Percentiles rank a stretch among this genome's conserved stretches.
These are phyloP conservation scores for Sebastes ruberrimus DNA, from an alignment of 2,797 vertebrate species.

Conservation along the genomic window DNA sequence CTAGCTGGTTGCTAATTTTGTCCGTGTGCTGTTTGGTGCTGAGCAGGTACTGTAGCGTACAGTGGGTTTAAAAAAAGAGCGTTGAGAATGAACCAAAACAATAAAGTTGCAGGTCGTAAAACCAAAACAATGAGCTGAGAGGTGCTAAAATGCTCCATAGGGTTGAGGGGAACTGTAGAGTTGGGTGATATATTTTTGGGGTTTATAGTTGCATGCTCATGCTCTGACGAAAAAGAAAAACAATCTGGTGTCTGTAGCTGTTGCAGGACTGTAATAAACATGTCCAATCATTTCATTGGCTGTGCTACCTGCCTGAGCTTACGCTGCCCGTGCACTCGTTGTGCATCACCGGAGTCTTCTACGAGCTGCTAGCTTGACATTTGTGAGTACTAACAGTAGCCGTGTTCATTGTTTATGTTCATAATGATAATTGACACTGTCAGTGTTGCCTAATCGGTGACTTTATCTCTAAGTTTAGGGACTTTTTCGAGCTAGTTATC, in stretches of 20 bases:
- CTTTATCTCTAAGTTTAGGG: background rate
- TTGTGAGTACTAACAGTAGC: too few species aligned
- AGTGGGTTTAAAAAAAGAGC: background rate
- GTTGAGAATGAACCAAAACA: background rate
- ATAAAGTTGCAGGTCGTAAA: background rate
- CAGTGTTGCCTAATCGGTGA: background rate
- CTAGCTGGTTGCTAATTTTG: background rate
- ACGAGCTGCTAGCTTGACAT: too few species aligned
- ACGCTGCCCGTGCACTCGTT: accelerated
- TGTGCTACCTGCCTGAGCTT: too few species aligned
- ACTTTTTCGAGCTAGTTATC: too few species aligned
- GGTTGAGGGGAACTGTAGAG: background rate
- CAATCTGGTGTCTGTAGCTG: too few species aligned
- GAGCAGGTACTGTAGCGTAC: background rate
- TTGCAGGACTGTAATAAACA: too few species aligned
- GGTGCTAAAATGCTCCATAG: background rate
- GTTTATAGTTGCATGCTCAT: too few species aligned
- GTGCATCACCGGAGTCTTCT: too few species aligned
- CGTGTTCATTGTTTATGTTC: too few species aligned
- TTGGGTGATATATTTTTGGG: background rate
- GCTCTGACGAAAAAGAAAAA: too few species aligned
- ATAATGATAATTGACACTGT: background rate
- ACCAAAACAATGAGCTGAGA: background rate
- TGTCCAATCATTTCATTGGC: too few species aligned
- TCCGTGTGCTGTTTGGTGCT: background rate